phyloP scores from a whole-genome alignment of 2,113 vertebrate species.

The Centropus unirufus region DNA sequence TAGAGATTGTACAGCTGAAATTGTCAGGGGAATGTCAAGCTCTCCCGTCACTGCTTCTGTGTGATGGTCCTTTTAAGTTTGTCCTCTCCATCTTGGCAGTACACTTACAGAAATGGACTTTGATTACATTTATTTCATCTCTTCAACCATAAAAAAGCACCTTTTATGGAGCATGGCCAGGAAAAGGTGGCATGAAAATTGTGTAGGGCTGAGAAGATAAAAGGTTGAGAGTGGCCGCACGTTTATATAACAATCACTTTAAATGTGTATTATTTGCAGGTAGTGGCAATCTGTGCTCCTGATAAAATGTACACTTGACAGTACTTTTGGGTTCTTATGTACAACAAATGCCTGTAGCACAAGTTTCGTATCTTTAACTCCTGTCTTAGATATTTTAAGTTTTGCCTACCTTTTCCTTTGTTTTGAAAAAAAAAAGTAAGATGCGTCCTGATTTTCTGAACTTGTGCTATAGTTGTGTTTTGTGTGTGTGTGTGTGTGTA shows the following conservation, averaged over 20 bases:
- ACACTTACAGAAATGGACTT: not conserved
- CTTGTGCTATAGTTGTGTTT: not conserved
- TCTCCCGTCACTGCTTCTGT: not conserved
- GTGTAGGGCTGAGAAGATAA: not conserved
- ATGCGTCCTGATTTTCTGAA: not conserved
- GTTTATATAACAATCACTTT: not conserved
- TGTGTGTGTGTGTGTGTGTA: not conserved
- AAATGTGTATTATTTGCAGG: not conserved
- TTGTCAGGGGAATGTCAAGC: not conserved
- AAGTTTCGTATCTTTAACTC: not conserved
- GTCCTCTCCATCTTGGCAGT: not conserved
- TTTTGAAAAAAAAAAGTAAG: not conserved
- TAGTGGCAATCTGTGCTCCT: not conserved
- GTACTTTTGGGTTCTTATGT: not conserved
- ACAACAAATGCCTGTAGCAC: not conserved
- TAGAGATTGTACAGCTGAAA: not conserved
- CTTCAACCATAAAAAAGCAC: not conserved
- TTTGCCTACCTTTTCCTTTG: not conserved
- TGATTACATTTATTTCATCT: conserved; percentile 9
- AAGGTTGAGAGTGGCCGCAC: not conserved
- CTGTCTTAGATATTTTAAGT: not conserved
- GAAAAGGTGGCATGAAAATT: not conserved
- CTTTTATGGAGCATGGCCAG: not conserved
- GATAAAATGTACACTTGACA: not conserved
- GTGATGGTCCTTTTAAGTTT: not conserved